These are phyloP conservation scores for Taxidea taxus DNA, from an alignment of 2,113 vertebrate species.

Conservation along the genomic window DNA sequence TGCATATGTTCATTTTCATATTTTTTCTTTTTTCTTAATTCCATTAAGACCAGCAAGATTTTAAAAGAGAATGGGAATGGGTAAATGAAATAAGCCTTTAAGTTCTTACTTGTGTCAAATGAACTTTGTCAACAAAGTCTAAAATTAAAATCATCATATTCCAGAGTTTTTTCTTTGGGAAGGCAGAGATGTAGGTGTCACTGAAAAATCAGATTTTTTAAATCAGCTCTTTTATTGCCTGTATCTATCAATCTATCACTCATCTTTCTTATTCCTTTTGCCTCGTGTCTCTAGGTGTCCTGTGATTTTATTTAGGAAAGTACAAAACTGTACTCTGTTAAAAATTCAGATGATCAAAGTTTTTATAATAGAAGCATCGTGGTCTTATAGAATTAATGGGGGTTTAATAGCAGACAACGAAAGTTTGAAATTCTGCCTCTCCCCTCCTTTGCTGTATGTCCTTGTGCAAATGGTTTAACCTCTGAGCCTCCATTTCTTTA, in stretches of 20 bases:
- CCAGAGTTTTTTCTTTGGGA: background rate
- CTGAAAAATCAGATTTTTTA: constrained; percentile 18
- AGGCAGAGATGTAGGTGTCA: background rate
- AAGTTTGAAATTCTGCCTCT: background rate
- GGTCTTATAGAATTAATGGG: background rate
- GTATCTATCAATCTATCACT: background rate
- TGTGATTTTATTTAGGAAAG: constrained; percentile 35
- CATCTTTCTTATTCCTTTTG: constrained; percentile 44
- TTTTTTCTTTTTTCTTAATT: constrained; percentile 37
- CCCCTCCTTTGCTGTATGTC: constrained; percentile 17
- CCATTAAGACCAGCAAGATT: background rate
- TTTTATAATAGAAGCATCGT: constrained; percentile 9
- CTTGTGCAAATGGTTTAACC: constrained; percentile 24
- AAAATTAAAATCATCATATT: background rate
- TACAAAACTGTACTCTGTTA: background rate
- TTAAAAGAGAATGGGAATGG: constrained; percentile 4
- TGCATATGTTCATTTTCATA: background rate
- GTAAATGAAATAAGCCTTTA: constrained; percentile 37
- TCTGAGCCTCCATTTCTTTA: background rate
- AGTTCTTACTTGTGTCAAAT: background rate
- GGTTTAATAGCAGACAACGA: background rate
- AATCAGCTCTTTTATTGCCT: constrained; percentile 1
- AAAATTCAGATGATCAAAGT: background rate
- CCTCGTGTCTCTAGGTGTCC: constrained; percentile 22
- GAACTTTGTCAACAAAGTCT: background rate